These are phyloP conservation scores for Tiaroga cobitis DNA, from an alignment of 2,797 vertebrate species.

Conservation along the genomic window DNA sequence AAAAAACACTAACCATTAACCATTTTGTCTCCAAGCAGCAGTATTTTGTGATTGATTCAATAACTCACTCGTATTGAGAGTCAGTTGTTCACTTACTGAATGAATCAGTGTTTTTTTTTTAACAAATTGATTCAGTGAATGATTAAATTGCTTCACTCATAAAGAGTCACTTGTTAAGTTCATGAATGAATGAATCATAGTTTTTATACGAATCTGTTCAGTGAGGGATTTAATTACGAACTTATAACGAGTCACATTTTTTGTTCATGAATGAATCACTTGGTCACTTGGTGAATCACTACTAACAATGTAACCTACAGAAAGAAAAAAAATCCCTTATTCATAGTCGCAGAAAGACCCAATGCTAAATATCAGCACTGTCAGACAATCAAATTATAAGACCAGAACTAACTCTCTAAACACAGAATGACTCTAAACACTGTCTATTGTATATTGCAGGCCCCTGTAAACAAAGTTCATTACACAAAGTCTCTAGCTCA, in stretches of 20 bases:
- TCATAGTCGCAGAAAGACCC: neutral
- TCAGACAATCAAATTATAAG: neutral
- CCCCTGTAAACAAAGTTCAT: slow-evolving; percentile 16
- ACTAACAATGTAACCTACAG: neutral
- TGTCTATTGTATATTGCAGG: neutral
- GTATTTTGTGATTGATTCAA: neutral
- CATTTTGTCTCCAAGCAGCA: too few relatives aligned
- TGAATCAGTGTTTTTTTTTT: neutral
- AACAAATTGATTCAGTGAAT: neutral
- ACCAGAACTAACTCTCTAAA: neutral
- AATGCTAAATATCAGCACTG: neutral
- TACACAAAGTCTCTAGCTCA: slow-evolving; percentile 1
- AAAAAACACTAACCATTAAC: neutral
- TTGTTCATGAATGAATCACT: neutral
- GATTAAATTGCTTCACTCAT: neutral
- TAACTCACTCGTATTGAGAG: neutral
- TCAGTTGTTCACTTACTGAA: neutral
- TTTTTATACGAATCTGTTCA: neutral
- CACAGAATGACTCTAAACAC: neutral
- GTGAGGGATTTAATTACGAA: neutral
- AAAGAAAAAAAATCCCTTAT: neutral
- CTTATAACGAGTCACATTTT: neutral
- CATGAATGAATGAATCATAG: neutral
- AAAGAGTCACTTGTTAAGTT: neutral
- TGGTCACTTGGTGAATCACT: too few relatives aligned